Conservation (phyloP, 2,113 vertebrate genomes). For the Tragelaphus strepsiceros region DNA sequence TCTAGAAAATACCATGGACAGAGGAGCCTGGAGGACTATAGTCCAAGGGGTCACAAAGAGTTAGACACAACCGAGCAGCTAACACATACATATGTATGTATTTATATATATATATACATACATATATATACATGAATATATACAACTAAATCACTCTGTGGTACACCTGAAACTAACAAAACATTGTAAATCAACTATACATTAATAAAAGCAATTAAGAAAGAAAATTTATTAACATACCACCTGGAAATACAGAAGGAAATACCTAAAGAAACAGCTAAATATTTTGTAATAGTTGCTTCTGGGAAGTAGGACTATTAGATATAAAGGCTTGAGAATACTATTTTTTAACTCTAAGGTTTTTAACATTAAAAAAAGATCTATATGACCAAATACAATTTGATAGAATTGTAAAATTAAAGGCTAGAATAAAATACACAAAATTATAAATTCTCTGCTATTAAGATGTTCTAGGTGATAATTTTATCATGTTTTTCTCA, state of each 20-base stretch:
- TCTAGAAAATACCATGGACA: neutral
- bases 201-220: neutral
- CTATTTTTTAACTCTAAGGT: neutral
- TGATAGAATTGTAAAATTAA: neutral
- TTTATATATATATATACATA: accelerated
- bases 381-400: neutral
- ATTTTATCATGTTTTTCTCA: neutral
- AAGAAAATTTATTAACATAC: neutral
- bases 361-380: neutral
- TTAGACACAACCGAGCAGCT: neutral
- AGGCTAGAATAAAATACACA: neutral
- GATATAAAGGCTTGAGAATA: neutral
- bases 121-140: neutral
- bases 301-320: neutral
- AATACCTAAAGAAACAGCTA: neutral
- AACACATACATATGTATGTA: neutral
- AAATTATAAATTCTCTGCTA: neutral
- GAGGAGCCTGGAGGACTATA: neutral
- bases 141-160: neutral
- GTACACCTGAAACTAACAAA: neutral
- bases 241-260: neutral
- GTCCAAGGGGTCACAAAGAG: neutral
- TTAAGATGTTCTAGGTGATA: neutral
- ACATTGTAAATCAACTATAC: neutral
- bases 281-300: neutral